Evolutionary conservation across 2,797 vertebrate species (phyloP).

Genomic region (Danio aesculapii): DNA sequence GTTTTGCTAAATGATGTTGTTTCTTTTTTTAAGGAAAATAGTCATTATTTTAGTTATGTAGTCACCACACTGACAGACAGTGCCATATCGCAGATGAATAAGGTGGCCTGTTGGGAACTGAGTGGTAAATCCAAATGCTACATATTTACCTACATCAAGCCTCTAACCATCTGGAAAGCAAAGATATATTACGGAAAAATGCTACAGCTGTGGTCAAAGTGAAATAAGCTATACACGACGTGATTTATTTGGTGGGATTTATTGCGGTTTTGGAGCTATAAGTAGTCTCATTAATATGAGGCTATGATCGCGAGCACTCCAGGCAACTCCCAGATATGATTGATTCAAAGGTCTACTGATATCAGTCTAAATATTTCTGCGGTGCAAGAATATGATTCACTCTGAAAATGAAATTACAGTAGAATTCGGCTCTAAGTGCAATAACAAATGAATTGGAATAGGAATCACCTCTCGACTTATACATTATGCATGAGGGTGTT

Average conservation of each 20-base stretch:
- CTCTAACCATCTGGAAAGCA: slow-evolving; percentile 36
- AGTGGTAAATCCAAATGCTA: slow-evolving; percentile 9
- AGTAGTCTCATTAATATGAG: slow-evolving; percentile 48
- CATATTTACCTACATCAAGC: slow-evolving; percentile 35
- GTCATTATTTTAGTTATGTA: not conserved
- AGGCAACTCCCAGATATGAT: slow-evolving; percentile 51
- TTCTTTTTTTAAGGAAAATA: too few relatives aligned
- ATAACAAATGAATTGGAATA: slow-evolving; percentile 61
- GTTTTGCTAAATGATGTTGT: not conserved
- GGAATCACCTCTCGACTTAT: slow-evolving; percentile 55
- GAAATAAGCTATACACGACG: slow-evolving; percentile 38
- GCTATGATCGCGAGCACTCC: slow-evolving; percentile 26
- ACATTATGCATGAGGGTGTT: slow-evolving; percentile 59
- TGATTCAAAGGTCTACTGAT: slow-evolving; percentile 59
- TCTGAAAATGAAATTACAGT: slow-evolving; percentile 60
- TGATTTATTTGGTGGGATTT: slow-evolving; percentile 50
- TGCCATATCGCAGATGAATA: slow-evolving; percentile 10
- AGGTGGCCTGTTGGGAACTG: not conserved
- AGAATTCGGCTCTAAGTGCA: slow-evolving; percentile 59
- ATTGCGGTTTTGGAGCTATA: slow-evolving; percentile 42
- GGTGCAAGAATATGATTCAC: slow-evolving; percentile 57
- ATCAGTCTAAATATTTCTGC: slow-evolving; percentile 60
- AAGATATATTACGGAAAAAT: slow-evolving; percentile 41
- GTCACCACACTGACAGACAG: not conserved
- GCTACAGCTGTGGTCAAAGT: slow-evolving; percentile 46